Evolutionary conservation across 1,140 invertebrate species (phyloP).

Genomic region (Drosophila ambigua): DNA sequence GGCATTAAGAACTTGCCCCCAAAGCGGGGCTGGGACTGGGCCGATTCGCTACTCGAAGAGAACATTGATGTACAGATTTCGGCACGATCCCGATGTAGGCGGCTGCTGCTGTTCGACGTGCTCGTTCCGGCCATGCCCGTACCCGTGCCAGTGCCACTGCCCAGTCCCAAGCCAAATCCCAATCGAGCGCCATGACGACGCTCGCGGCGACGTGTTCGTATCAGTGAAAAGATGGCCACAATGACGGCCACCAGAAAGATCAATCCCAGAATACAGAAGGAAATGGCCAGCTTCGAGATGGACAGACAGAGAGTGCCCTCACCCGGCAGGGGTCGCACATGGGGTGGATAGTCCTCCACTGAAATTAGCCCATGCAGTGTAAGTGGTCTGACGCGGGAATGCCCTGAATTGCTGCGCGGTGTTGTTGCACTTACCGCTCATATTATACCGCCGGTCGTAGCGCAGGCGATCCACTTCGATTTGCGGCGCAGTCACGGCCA

Average conservation of each 20-base stretch:
- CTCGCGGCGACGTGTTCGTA: constrained; percentile 85
- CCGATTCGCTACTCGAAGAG: constrained; percentile 80
- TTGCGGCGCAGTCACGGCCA: constrained; percentile 90
- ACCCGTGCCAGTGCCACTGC: constrained; percentile 29
- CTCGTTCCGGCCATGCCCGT: constrained; percentile 40
- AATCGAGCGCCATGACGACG: constrained; percentile 36
- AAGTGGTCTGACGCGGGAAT: neutral
- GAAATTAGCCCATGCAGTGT: constrained; percentile 1
- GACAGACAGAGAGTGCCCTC: constrained; percentile 87
- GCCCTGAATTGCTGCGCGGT: no score
- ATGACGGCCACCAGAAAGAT: constrained; percentile 88
- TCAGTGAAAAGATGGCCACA: constrained; percentile 87
- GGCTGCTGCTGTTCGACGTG: constrained; percentile 69
- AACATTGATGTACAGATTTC: constrained; percentile 82
- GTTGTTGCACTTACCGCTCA: constrained; percentile 68
- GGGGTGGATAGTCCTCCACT: constrained; percentile 78
- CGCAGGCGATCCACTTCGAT: constrained; percentile 87
- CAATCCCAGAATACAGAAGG: constrained; percentile 88
- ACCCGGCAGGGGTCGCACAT: constrained; percentile 56
- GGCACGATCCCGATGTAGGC: constrained; percentile 57
- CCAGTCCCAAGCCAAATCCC: constrained; percentile 32
- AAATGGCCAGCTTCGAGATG: constrained; percentile 88
- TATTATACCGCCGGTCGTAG: constrained; percentile 78
- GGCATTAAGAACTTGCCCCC: constrained; percentile 81
- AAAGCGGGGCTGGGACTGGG: constrained; percentile 75